Evolutionary conservation across 2,888 invertebrate genomes (phyloP), one percentile per base, ranked within the genome.

Genomic region (Mythimna pallens): DNA sequence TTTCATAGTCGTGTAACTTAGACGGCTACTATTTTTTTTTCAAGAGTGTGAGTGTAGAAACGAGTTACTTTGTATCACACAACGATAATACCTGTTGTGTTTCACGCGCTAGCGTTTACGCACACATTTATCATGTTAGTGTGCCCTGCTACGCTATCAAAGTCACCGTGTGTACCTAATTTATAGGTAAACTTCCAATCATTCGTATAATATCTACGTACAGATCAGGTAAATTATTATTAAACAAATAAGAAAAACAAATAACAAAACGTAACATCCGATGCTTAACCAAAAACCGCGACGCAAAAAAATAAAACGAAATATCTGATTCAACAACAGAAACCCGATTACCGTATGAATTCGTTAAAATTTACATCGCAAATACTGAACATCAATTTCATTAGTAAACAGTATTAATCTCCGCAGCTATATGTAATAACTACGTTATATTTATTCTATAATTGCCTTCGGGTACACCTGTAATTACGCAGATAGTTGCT

Each of bases 381-480:
- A 88, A 90, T 85, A 87, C 83, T 76, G 84, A 82, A 84, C 86
- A 89, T 89, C 85, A 88, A 89, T 91, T 91, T 89, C 87, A 90
- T 90, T 88, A 87, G 86, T 84, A 89, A 89, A 90, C 90, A 88
- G 81, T 85, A 90, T 90, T 89, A 88, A 90, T 90, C 86, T 88
- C 86, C 79, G 81, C 72, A 85, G 69, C 80, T 81, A 86, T 87
- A 87, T 87, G 87, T 86, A 86, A 86, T 86, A 85, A 87, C 78
- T 80, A 81, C 80, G 83, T 83, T 69, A 86, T 88, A 89, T 90
- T 90, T 89, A 84, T 88, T 78, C 83, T 70, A 74, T 86, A 86
- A 89, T 88, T 89, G 88, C 90, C 86, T 88, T 86, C 78, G 86
- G 84, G 78, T 87, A 79, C 84, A 83, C 83, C 80, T 89, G 88